These are phyloP conservation scores for Solenopsis invicta DNA, from an alignment of 1,140 invertebrate genomes.

Conservation along the genomic window DNA sequence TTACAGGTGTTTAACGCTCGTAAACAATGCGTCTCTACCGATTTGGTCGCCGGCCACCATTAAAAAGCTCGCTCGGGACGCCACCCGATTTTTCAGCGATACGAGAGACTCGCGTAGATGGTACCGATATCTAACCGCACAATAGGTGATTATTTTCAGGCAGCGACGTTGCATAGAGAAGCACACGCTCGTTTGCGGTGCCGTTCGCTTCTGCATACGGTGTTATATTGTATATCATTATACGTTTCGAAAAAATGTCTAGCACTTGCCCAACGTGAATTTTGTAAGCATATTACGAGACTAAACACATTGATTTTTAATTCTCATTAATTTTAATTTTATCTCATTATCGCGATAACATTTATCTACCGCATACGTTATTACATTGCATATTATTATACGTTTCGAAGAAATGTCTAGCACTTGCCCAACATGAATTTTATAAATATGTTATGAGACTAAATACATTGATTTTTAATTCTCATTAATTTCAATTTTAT, in stretches of 20 bases:
- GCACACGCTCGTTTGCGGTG: conserved; percentile 28
- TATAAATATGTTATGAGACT: neutral
- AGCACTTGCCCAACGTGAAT: neutral
- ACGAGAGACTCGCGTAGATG: conserved; percentile 36
- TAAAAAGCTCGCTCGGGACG: conserved; percentile 26
- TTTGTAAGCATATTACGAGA: neutral
- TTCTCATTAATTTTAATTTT: conserved; percentile 21
- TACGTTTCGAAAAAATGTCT: neutral
- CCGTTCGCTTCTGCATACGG: neutral
- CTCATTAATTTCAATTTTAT: conserved; percentile 23
- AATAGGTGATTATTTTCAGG: conserved; percentile 66
- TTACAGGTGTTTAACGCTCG: conserved; percentile 59
- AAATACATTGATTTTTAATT: neutral
- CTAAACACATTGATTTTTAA: neutral
- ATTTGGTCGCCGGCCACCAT: conserved; percentile 46
- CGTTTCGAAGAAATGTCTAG: neutral
- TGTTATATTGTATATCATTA: neutral
- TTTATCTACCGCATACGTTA: neutral
- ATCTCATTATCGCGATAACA: neutral
- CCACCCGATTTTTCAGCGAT: conserved; percentile 31
- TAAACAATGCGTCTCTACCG: conserved; percentile 59
- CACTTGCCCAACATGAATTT: neutral
- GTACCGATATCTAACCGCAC: conserved; percentile 50
- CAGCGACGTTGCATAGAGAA: conserved; percentile 42
- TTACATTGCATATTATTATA: neutral